Evolutionary conservation across 2,797 vertebrate species (phyloP), one percentile per base, ranked within the genome.

Genomic region (Corythornis leucogaster): DNA sequence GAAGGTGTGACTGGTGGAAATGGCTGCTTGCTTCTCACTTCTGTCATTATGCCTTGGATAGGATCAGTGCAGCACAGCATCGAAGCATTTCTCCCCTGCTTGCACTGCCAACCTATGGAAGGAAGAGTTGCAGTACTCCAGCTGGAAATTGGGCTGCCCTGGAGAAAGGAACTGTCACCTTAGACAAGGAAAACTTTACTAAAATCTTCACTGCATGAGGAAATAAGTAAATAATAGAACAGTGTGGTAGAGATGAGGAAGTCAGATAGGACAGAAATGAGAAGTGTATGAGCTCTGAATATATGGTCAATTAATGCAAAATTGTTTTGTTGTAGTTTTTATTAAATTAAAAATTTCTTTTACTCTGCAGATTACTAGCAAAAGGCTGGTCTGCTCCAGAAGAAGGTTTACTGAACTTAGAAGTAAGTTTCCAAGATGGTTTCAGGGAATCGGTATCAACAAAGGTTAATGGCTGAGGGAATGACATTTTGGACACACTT

Each of bases 1-100:
- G 75, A 94, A 92, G 92, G 71, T 26, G 68, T 66, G 95, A 83
- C 75, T 92, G 69, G 50, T 91, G 84, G 71, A 42, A 94, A 58
- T 46, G 59, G 35, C 78, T 70, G 75, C 68, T 81, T 13, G 31
- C 61, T 86, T 43, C 28, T 67, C 9, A 10, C 21, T 48, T 25
- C 28, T 43, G 53, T 68, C 59, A 26, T 45, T 48, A 18, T 71
- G 63, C 78, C 74, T 71, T 82, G 75, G 45, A 84, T 74, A 59
- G 50, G 48, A 20, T 38, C 59, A 26, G 33, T 4, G 35, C 31
- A 62, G 76, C 46, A 2, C 17, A 2, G 17, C 38, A 8, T 1
- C 0, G 0, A n/a, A 71, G 55, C 4, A 0, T 21, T 69, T 67
- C 13, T 74, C 28, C 25, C 38, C 5, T 43, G 53, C 17, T 31